Evolutionary conservation across 1,140 invertebrate genomes (phyloP).

Genomic region (Pseudomyrmex sp.): DNA sequence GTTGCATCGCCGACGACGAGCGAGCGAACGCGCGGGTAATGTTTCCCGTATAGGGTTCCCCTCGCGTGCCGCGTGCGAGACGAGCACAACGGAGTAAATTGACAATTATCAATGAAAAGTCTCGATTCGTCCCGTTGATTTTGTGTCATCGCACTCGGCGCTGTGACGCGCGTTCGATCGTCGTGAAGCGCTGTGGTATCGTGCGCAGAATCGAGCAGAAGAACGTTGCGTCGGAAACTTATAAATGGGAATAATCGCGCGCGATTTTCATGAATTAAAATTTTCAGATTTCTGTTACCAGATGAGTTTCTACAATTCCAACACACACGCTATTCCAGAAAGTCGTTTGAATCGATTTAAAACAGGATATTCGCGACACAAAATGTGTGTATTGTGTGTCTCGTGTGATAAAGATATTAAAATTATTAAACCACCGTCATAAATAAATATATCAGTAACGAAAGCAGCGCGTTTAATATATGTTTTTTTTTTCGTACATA

Average conservation of each 20-base stretch:
- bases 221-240: neutral
- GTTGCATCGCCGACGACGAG: conserved; percentile 53
- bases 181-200: neutral
- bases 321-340: neutral
- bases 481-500: neutral
- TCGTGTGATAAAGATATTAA: too few relatives aligned
- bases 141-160: conserved; percentile 15
- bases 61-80: conserved; percentile 57
- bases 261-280: conserved; percentile 14
- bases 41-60: conserved; percentile 60
- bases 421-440: neutral
- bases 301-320: neutral
- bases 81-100: conserved; percentile 77
- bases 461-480: neutral
- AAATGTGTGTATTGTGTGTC: too few relatives aligned
- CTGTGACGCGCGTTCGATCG: neutral
- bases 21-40: neutral
- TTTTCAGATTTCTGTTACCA: neutral
- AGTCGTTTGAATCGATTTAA: neutral
- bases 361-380: neutral
- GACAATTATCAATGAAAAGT: conserved; percentile 82
- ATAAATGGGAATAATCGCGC: neutral
- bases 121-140: conserved; percentile 73
- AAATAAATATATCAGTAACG: neutral
- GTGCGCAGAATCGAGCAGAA: neutral